A percentile compares a stretch with the other conserved stretches of the same genome.
phyloP scores from a whole-genome alignment of 2,113 vertebrate species.

The Chaetorhynchus papuensis region DNA sequence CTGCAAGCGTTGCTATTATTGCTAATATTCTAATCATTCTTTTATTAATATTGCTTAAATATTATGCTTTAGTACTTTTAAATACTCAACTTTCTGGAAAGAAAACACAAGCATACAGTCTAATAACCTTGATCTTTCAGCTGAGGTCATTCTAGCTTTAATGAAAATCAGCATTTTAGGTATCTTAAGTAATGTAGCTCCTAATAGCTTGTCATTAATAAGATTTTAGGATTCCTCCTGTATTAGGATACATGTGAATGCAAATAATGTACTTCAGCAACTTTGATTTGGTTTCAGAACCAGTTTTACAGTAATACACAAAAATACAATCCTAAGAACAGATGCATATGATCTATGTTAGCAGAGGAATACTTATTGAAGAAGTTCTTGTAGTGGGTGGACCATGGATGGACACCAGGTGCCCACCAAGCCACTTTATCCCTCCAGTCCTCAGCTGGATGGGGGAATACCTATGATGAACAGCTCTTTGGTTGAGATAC shows the following conservation, averaged over 20 bases:
- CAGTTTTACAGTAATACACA: not conserved
- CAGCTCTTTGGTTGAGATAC: fast-evolving
- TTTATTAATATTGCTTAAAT: not conserved
- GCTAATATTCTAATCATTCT: not conserved
- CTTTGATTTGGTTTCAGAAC: not conserved
- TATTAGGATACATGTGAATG: not conserved
- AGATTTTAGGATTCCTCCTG: not conserved
- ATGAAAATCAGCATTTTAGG: not conserved
- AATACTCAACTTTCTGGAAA: not conserved
- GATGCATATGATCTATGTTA: not conserved
- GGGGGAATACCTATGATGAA: not conserved
- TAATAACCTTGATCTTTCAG: not conserved
- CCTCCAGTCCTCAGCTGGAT: not conserved
- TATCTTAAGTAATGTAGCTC: not conserved
- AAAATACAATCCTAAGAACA: not conserved
- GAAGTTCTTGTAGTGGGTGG: not conserved
- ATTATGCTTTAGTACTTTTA: not conserved
- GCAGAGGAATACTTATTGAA: not conserved
- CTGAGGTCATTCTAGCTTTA: not conserved
- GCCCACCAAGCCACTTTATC: not conserved
- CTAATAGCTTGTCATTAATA: not conserved
- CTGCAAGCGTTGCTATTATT: not conserved
- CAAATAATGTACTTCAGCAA: not conserved
- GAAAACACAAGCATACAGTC: not conserved
- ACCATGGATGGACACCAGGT: not conserved